Conservation (phyloP, 2,888 invertebrate genomes). For the Ethmia dodecea region DNA sequence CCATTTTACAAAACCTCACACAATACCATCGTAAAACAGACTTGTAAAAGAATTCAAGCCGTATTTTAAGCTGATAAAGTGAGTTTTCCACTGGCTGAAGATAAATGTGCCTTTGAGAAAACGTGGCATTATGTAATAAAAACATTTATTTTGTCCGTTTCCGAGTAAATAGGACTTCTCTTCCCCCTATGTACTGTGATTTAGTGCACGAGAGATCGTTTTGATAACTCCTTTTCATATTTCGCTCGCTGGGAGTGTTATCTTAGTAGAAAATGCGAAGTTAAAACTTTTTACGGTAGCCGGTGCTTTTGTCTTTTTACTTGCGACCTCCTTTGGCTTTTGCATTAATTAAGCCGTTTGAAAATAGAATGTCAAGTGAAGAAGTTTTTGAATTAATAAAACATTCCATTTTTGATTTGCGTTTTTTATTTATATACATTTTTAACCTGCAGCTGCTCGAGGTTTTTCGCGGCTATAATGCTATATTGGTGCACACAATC, state of each 20-base stretch:
- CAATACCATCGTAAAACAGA: neutral
- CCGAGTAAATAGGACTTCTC: conserved; percentile 70
- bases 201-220: conserved; percentile 74
- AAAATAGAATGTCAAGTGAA: conserved; percentile 28
- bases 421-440: too few relatives aligned
- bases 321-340: conserved; percentile 38
- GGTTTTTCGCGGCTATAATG: conserved; percentile 2
- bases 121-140: conserved; percentile 74
- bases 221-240: conserved; percentile 74
- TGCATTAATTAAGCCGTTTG: conserved; percentile 31
- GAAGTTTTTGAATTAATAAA: conserved; percentile 24
- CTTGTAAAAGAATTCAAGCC: conserved; percentile 29
- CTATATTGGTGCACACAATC: conserved; percentile 10
- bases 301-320: conserved; percentile 26
- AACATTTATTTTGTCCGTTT: conserved; percentile 76
- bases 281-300: conserved; percentile 43
- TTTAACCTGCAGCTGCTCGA: conserved; percentile 34
- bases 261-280: conserved; percentile 64
- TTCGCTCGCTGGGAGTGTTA: conserved; percentile 66
- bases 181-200: conserved; percentile 74
- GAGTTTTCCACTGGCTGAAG: conserved; percentile 22
- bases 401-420: conserved; percentile 15
- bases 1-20: conserved; percentile 23
- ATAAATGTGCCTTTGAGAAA: conserved; percentile 66
- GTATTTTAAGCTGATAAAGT: conserved; percentile 28